These are phyloP conservation scores for Pedetes capensis DNA, from an alignment of 2,113 vertebrate genomes.

Conservation along the genomic window DNA sequence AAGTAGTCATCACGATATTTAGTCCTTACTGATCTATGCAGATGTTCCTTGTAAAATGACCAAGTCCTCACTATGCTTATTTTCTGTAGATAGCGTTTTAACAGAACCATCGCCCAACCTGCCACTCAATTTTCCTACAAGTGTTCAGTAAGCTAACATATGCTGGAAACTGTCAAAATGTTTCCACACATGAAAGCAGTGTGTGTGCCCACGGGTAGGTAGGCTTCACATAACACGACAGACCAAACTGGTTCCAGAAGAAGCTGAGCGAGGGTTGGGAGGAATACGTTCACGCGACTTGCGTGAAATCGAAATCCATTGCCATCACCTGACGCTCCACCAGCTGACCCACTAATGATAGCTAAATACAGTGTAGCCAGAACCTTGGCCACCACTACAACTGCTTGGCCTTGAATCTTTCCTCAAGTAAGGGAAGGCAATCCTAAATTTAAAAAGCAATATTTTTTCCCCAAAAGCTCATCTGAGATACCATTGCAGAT, in stretches of 20 bases:
- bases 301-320: neutral
- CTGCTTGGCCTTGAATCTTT: constrained; percentile 21
- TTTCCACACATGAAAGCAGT: constrained; percentile 11
- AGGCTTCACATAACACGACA: neutral
- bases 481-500: neutral
- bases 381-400: neutral
- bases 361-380: neutral
- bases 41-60: constrained; percentile 23
- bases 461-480: neutral
- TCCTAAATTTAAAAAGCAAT: neutral
- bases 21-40: neutral
- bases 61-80: neutral
- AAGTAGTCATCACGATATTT: neutral
- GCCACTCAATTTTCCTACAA: constrained; percentile 60
- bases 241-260: neutral
- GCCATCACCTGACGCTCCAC: neutral
- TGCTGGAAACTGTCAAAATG: constrained; percentile 54
- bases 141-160: constrained; percentile 55
- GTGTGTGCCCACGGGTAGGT: constrained; percentile 26
- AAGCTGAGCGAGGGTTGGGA: neutral
- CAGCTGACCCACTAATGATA: neutral
- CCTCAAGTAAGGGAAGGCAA: neutral
- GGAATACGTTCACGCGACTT: neutral
- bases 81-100: constrained; percentile 46
- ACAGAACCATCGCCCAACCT: constrained; percentile 50